phyloP scores from a whole-genome alignment of 1,140 invertebrate species.

The Acromyrmex echinatior region DNA sequence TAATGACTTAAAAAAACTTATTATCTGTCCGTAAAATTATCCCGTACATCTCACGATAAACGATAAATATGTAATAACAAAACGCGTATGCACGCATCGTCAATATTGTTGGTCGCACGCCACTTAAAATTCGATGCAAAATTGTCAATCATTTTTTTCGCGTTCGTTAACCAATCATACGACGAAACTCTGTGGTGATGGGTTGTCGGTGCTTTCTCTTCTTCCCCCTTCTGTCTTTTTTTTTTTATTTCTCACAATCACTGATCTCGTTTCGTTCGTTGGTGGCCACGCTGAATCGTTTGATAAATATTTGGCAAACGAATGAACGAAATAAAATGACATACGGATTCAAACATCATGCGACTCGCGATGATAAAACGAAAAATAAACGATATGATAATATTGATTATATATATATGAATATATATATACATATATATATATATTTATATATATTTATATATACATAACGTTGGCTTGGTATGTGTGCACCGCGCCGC shows the following conservation, averaged over 20 bases:
- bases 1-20: not conserved
- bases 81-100: constrained; percentile 36
- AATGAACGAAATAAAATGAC: constrained; percentile 58
- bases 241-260: constrained; percentile 24
- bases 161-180: constrained; percentile 63
- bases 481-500: constrained; percentile 82
- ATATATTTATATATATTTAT: no score
- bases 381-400: constrained; percentile 59
- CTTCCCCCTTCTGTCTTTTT: constrained; percentile 44
- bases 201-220: constrained; percentile 63
- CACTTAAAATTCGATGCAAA: constrained; percentile 65
- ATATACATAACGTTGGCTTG: constrained; percentile 76
- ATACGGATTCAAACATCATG: constrained; percentile 19
- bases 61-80: constrained; percentile 28
- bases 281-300: constrained; percentile 53
- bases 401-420: not conserved
- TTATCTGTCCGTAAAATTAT: constrained; percentile 28
- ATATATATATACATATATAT: not conserved
- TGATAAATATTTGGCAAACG: constrained; percentile 61
- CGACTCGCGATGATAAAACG: constrained; percentile 28
- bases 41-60: constrained; percentile 18
- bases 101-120: constrained; percentile 48
- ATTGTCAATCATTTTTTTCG: constrained; percentile 53
- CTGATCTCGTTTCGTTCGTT: constrained; percentile 18
- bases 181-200: constrained; percentile 79